Conservation (phyloP, 1,140 invertebrate genomes). For the Cepaea nemoralis region DNA sequence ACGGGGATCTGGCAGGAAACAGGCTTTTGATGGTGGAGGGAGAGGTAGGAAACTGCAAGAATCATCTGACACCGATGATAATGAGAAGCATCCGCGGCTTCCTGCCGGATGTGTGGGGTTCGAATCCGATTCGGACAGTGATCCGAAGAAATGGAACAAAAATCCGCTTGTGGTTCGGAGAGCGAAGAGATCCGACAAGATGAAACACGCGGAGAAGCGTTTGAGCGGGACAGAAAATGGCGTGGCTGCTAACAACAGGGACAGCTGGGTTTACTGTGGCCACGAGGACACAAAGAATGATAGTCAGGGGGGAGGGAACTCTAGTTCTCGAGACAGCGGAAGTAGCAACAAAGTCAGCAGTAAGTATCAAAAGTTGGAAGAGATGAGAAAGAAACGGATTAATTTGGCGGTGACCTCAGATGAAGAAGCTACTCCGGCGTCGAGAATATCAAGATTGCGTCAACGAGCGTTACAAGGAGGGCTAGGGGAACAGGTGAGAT, state of each 20-base stretch:
- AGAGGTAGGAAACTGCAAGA: not conserved
- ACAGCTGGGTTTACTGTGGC: constrained; percentile 44
- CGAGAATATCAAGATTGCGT: constrained; percentile 59
- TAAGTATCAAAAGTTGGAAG: constrained; percentile 66
- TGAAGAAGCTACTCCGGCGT: constrained; percentile 63
- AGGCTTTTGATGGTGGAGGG: constrained; percentile 38
- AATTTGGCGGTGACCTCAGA: constrained; percentile 65
- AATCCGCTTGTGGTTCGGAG: constrained; percentile 58
- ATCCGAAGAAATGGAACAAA: constrained; percentile 61
- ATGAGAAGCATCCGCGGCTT: constrained; percentile 43
- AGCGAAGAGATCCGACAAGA: constrained; percentile 48
- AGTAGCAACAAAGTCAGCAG: constrained; percentile 42
- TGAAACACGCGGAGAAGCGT: constrained; percentile 51
- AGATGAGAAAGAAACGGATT: constrained; percentile 61
- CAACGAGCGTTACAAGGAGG: constrained; percentile 61
- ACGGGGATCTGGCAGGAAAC: constrained; percentile 13
- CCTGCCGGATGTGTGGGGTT: constrained; percentile 46
- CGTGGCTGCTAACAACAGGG: constrained; percentile 31
- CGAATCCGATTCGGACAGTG: constrained; percentile 59
- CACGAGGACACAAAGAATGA: constrained; percentile 17
- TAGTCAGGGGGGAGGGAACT: constrained; percentile 36
- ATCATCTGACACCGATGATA: constrained; percentile 42
- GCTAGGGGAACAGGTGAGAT: constrained; percentile 35
- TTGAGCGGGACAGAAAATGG: constrained; percentile 34
- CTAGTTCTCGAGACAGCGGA: constrained; percentile 32